A percentile compares a stretch with the other conserved stretches of the same genome.
Evolutionary conservation across 2,888 invertebrate species (phyloP).

Genomic region (Zaprionus obscuricornis): DNA sequence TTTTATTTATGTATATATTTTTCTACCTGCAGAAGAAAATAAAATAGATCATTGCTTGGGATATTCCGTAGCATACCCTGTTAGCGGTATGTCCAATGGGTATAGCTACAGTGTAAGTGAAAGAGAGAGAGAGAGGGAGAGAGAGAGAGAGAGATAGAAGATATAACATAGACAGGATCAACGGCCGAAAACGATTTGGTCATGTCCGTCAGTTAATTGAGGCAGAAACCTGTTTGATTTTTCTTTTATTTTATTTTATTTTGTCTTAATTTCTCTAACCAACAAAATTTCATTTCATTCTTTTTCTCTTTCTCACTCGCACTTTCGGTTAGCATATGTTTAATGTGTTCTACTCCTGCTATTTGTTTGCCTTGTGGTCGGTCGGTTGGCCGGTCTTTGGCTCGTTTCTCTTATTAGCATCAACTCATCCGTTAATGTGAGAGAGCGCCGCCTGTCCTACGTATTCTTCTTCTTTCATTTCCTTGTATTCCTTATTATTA

Average conservation of each 20-base stretch:
- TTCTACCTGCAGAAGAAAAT: too few species aligned
- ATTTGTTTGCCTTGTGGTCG: background rate
- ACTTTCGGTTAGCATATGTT: too few species aligned
- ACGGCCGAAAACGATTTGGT: too few species aligned
- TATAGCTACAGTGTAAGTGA: too few species aligned
- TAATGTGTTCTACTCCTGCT: constrained; percentile 9
- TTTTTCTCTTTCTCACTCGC: too few species aligned
- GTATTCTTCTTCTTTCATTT: constrained; percentile 3
- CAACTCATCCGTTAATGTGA: constrained; percentile 52
- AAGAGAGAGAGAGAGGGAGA: too few species aligned
- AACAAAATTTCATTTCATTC: constrained; percentile 37
- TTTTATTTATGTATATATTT: background rate
- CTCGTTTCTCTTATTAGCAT: constrained; percentile 43
- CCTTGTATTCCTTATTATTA: constrained; percentile 22
- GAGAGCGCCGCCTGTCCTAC: constrained; percentile 21
- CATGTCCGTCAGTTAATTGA: constrained; percentile 15
- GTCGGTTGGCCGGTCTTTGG: constrained; percentile 15
- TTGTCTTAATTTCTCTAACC: constrained; percentile 67
- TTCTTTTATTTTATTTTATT: too few species aligned
- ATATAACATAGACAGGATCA: too few species aligned
- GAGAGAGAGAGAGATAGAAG: background rate
- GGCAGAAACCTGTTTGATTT: constrained; percentile 66
- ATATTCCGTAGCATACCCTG: too few species aligned
- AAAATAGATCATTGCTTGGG: too few species aligned
- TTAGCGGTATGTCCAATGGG: too few species aligned